Conservation (phyloP, 2,797 vertebrate genomes). For the Hippopotamyrus pictus region DNA sequence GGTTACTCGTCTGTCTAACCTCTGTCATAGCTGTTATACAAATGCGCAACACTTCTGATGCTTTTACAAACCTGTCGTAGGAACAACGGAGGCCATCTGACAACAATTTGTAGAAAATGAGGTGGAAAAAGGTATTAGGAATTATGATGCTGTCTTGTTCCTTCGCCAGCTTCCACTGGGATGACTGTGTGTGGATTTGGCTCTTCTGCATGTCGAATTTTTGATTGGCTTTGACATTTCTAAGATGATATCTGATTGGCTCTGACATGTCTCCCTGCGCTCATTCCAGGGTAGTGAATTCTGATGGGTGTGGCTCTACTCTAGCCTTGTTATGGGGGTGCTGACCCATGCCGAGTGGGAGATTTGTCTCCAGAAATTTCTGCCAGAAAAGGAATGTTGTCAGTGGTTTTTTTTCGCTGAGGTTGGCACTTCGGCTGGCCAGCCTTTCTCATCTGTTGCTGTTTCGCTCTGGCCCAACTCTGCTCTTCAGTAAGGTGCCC, state of each 20-base stretch:
- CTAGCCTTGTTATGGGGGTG: not conserved
- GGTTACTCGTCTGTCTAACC: not conserved
- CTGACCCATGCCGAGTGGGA: slow-evolving; percentile 11
- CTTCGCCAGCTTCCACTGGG: not conserved
- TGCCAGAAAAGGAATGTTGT: slow-evolving; percentile 19
- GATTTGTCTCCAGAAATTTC: slow-evolving; percentile 15
- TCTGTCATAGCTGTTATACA: not conserved
- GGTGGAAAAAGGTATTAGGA: slow-evolving; percentile 12
- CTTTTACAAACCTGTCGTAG: slow-evolving; percentile 1
- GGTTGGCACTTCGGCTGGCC: not conserved
- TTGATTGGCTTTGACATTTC: slow-evolving; percentile 24
- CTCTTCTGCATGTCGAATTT: slow-evolving; percentile 13
- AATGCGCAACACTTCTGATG: too few relatives aligned
- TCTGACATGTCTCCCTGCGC: slow-evolving; percentile 7
- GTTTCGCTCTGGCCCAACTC: not conserved
- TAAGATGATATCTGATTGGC: slow-evolving; percentile 1
- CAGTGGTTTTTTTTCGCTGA: not conserved
- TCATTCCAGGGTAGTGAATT: not conserved
- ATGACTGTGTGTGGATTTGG: slow-evolving; percentile 1
- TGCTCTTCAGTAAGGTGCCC: not conserved
- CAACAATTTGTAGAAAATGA: not conserved
- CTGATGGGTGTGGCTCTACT: not conserved
- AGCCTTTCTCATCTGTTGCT: not conserved
- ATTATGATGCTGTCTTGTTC: not conserved
- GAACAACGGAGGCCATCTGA: not conserved